These are phyloP conservation scores for Raja brachyura DNA, from an alignment of 2,113 vertebrate genomes.

Conservation along the genomic window DNA sequence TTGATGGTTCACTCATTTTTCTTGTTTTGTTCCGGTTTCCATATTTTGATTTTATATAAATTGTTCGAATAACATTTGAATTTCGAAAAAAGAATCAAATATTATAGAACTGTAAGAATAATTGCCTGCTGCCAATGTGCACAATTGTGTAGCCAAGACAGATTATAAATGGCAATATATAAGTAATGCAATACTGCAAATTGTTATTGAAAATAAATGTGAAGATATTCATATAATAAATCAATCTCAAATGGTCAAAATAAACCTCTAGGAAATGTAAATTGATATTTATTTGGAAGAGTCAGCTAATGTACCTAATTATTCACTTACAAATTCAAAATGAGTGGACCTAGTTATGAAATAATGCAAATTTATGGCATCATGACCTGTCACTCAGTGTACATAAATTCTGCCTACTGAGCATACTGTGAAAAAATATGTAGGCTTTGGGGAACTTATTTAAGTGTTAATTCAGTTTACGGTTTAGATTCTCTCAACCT, in stretches of 20 bases:
- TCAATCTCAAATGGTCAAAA: background rate
- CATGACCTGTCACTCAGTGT: background rate
- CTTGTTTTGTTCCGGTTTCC: background rate
- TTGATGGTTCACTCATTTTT: background rate
- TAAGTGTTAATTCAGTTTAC: too few relatives aligned
- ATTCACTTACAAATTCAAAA: slow-evolving; percentile 5
- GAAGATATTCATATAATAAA: slow-evolving; percentile 6
- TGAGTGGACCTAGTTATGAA: background rate
- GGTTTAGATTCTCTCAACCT: too few relatives aligned
- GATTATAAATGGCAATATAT: background rate
- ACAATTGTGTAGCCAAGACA: background rate
- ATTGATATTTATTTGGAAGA: background rate
- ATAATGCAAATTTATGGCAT: background rate
- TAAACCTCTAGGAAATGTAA: slow-evolving; percentile 12
- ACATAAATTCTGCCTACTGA: too few relatives aligned
- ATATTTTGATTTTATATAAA: background rate
- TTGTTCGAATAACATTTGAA: background rate
- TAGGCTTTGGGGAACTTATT: too few relatives aligned
- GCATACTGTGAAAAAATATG: too few relatives aligned
- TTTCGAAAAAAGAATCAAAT: too few relatives aligned
- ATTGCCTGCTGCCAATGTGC: background rate
- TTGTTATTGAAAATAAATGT: slow-evolving; percentile 15
- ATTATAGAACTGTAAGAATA: background rate
- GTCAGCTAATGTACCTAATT: background rate
- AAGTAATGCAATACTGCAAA: slow-evolving; percentile 13